Evolutionary conservation across 1,140 invertebrate genomes (phyloP), one percentile per base, ranked within the genome.

Genomic region (Acromyrmex charruanus): DNA sequence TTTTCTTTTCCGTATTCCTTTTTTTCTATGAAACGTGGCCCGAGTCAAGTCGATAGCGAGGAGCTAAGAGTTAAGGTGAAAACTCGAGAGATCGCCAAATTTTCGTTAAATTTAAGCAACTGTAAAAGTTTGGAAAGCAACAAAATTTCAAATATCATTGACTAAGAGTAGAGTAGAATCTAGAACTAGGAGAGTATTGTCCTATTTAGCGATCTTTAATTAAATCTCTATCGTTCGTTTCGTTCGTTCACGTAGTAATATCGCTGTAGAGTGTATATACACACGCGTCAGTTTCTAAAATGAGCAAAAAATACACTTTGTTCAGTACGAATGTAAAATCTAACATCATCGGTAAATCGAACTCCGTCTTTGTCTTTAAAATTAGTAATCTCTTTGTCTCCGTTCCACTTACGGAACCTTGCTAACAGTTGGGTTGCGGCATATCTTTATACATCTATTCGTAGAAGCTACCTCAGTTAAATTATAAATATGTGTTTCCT

Each of bases 141-240:
- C 85, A 31, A 79, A 91, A 86, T 81, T 89, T 90, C 53, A 81
- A 74, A 82, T 87, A 81, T 91, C 82, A 90, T 87, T 91, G 90
- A 77, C 86, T 89, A 90, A 90, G 88, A 87, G 77, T 88, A 90
- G 61, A 91, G 31, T 75, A 87, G 66, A 69, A 59, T 88, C 77
- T 55, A 49, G 89, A 92, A 90, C 88, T 90, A 92, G 91, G 90
- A 92, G 92, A 93, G 92, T 92, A 92, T 91, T 91, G 84, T 89
- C 81, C 44, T 81, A 31, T 80, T 89, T 75, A 66, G 61, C 80
- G 58, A 87, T 86, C 63, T 87, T 75, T 63, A 87, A 88, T 77
- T 89, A 92, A 80, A 35, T 80, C 85, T 87, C 68, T 91, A 74
- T 87, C 84, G 79, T 90, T 92, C 80, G 58, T 74, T 58, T 87